phyloP scores from a whole-genome alignment of 2,888 invertebrate genomes.

The Drosophila cognata region DNA sequence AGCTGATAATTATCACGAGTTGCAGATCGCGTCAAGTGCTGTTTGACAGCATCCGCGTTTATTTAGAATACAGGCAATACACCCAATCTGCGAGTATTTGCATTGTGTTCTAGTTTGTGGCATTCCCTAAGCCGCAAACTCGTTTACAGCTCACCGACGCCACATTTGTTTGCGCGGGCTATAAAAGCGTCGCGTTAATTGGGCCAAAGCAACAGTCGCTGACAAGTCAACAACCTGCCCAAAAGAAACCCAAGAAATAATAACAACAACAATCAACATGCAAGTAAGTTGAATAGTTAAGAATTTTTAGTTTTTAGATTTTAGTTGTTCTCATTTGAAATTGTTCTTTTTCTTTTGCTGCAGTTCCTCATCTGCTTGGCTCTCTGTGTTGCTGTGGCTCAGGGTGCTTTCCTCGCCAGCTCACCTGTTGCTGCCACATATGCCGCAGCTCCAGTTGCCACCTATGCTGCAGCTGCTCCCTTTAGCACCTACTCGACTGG shows the following conservation, averaged over 20 bases:
- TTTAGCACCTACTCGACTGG: constrained; percentile 39
- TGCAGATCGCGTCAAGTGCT: constrained; percentile 37
- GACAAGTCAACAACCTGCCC: constrained; percentile 27
- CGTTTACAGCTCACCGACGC: constrained; percentile 33
- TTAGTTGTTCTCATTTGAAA: not conserved
- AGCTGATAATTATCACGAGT: constrained; percentile 26
- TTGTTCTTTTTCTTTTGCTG: not conserved
- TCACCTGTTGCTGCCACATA: constrained; percentile 48
- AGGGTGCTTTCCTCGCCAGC: constrained; percentile 51
- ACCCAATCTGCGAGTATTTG: constrained; percentile 2
- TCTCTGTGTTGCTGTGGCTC: constrained; percentile 55
- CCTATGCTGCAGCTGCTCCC: constrained; percentile 40
- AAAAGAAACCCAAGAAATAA: constrained; percentile 9
- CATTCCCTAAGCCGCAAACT: constrained; percentile 43
- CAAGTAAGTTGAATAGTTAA: constrained; percentile 40
- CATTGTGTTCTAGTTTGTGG: constrained; percentile 48
- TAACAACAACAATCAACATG: constrained; percentile 41
- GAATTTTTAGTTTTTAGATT: not conserved
- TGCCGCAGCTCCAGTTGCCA: constrained; percentile 27
- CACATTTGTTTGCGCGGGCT: constrained; percentile 12
- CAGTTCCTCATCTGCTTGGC: constrained; percentile 57
- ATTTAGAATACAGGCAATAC: constrained; percentile 7
- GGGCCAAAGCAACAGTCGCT: constrained; percentile 50
- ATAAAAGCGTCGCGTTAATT: constrained; percentile 49
- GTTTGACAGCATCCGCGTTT: constrained; percentile 57